A percentile compares a stretch with the other conserved stretches of the same genome.
Evolutionary conservation across 2,797 vertebrate species (phyloP).

Genomic region (Tangara arthus): DNA sequence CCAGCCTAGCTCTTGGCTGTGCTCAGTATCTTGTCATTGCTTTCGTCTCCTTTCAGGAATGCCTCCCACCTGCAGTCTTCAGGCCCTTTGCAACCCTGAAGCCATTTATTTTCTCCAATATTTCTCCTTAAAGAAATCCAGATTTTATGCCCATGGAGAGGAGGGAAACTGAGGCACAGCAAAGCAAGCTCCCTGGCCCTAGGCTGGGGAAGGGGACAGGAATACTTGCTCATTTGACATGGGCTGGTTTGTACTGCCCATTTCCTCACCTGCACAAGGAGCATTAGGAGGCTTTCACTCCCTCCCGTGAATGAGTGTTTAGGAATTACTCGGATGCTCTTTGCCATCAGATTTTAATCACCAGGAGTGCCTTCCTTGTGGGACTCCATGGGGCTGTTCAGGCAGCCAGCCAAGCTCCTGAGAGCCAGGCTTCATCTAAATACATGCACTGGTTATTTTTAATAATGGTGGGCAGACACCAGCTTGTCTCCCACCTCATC

Average conservation of each 20-base stretch:
- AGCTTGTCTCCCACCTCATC: neutral
- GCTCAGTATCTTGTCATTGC: slow-evolving; percentile 39
- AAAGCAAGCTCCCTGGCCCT: neutral
- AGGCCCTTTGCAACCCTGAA: neutral
- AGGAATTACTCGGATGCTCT: neutral
- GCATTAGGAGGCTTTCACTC: neutral
- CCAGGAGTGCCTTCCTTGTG: neutral
- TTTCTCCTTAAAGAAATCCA: neutral
- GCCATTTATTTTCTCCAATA: slow-evolving; percentile 1
- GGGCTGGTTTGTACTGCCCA: neutral
- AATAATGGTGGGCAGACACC: neutral
- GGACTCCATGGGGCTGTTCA: neutral
- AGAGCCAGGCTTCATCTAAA: neutral
- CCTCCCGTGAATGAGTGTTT: neutral
- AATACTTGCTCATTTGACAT: neutral
- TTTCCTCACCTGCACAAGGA: neutral
- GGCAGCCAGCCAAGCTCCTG: slow-evolving; percentile 22
- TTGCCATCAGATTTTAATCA: slow-evolving; percentile 48
- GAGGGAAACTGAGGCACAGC: slow-evolving; percentile 18
- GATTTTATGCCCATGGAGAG: neutral
- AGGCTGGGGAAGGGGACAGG: neutral
- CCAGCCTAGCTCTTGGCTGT: slow-evolving; percentile 35
- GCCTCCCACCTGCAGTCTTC: slow-evolving; percentile 37
- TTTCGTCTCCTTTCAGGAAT: neutral
- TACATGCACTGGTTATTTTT: neutral